phyloP scores from a whole-genome alignment of 2,888 invertebrate species.

The Clostera curtula region DNA sequence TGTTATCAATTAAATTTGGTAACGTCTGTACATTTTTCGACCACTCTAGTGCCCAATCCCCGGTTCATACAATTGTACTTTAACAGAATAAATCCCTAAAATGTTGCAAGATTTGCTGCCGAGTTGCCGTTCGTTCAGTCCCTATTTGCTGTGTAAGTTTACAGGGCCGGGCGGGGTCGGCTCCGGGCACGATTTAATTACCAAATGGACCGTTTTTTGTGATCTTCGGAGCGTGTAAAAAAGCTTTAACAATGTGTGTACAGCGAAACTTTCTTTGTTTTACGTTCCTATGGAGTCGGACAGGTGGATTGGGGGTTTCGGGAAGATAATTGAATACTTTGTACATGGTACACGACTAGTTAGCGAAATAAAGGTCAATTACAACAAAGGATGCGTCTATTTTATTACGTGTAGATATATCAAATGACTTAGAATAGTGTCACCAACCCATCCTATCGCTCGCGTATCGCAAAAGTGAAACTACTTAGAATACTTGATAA shows the following conservation, averaged over 20 bases:
- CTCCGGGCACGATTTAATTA: conserved; percentile 59
- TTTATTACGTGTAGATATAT: no score
- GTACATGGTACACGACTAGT: no score
- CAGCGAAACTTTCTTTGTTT: conserved; percentile 12
- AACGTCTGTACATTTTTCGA: no score
- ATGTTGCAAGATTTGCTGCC: conserved; percentile 34
- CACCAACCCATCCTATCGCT: no score
- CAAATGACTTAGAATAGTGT: no score
- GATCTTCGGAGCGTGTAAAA: conserved; percentile 46
- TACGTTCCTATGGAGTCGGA: conserved; percentile 4
- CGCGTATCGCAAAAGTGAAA: no score
- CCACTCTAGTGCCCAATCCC: no score
- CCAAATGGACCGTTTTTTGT: conserved; percentile 65
- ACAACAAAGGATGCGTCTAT: no score
- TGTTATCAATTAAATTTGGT: no score
- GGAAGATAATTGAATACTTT: neutral
- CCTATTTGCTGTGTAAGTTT: conserved; percentile 52
- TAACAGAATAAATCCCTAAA: conserved; percentile 22
- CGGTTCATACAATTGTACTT: no score
- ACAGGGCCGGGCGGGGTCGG: conserved; percentile 22
- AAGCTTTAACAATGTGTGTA: conserved; percentile 27
- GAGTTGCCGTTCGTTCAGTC: conserved; percentile 31
- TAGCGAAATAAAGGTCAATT: no score
- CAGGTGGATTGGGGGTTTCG: conserved; percentile 7
- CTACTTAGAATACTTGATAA: no score